phyloP scores from a whole-genome alignment of 2,888 invertebrate genomes.

The Amiota minor region DNA sequence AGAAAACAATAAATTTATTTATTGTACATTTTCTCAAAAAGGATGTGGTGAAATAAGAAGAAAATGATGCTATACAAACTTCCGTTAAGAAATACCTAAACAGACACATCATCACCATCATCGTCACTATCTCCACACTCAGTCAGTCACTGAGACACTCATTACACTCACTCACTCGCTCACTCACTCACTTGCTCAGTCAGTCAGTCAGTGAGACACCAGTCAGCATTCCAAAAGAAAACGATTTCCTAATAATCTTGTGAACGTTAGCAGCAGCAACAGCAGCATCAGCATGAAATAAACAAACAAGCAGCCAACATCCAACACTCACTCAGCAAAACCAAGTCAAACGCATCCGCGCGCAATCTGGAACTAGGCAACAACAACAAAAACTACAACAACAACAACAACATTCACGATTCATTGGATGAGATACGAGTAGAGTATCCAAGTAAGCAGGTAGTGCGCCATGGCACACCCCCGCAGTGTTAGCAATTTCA shows the following conservation, averaged over 20 bases:
- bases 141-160: slow-evolving; percentile 2
- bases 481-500: slow-evolving; percentile 33
- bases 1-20: slow-evolving; percentile 26
- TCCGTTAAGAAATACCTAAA: slow-evolving; percentile 52
- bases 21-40: not conserved
- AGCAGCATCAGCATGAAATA: slow-evolving; percentile 33
- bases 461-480: slow-evolving; percentile 36
- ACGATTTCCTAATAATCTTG: slow-evolving; percentile 64
- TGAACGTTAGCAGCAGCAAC: slow-evolving; percentile 20
- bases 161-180: slow-evolving; percentile 41
- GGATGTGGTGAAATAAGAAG: slow-evolving; percentile 39
- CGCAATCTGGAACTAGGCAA: slow-evolving; percentile 44
- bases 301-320: slow-evolving; percentile 47
- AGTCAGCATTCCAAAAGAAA: slow-evolving; percentile 63
- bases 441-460: slow-evolving; percentile 5
- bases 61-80: slow-evolving; percentile 49
- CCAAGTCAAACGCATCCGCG: slow-evolving; percentile 44
- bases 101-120: slow-evolving; percentile 47
- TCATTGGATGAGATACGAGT: slow-evolving; percentile 30
- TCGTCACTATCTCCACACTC: slow-evolving; percentile 19
- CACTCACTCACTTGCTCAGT: not conserved
- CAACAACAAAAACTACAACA: slow-evolving; percentile 25
- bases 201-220: not conserved
- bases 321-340: not conserved
- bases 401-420: slow-evolving; percentile 18